Conservation (phyloP, 2,888 invertebrate species). For the Harmothoe impar region DNA sequence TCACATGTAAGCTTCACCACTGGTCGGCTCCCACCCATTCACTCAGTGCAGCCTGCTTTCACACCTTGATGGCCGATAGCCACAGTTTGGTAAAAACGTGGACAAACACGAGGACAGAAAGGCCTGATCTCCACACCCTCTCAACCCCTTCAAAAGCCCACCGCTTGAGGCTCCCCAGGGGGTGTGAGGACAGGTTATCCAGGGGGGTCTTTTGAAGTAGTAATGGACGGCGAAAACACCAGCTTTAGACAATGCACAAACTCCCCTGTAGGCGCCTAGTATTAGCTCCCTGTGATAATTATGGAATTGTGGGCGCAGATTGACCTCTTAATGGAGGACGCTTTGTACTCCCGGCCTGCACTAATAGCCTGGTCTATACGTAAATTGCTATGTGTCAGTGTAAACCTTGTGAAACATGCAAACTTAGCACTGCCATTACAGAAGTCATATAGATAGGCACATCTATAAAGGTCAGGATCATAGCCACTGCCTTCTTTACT, state of each 20-base stretch:
- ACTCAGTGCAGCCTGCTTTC: background rate
- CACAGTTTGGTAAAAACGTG: background rate
- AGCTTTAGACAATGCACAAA: background rate
- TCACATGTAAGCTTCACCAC: background rate
- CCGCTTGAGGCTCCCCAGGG: background rate
- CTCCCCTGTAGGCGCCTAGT: background rate
- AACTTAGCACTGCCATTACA: too few species aligned
- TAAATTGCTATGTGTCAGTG: too few species aligned
- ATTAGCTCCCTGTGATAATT: background rate
- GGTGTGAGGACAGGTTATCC: background rate
- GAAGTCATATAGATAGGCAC: too few species aligned
- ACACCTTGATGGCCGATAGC: background rate
- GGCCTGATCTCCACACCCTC: background rate
- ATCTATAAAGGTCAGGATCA: too few species aligned
- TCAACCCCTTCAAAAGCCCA: conserved; percentile 21
- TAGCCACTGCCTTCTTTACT: too few species aligned
- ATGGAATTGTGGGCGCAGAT: too few species aligned
- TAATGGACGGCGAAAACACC: conserved; percentile 3
- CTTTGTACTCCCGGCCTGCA: too few species aligned
- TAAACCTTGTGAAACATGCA: too few species aligned
- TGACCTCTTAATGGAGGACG: too few species aligned
- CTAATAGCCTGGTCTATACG: too few species aligned
- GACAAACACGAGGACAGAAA: background rate
- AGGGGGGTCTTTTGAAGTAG: conserved; percentile 22
- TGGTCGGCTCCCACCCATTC: background rate